Evolutionary conservation across 2,113 vertebrate genomes (phyloP).

Genomic region (Daboia siamensis): DNA sequence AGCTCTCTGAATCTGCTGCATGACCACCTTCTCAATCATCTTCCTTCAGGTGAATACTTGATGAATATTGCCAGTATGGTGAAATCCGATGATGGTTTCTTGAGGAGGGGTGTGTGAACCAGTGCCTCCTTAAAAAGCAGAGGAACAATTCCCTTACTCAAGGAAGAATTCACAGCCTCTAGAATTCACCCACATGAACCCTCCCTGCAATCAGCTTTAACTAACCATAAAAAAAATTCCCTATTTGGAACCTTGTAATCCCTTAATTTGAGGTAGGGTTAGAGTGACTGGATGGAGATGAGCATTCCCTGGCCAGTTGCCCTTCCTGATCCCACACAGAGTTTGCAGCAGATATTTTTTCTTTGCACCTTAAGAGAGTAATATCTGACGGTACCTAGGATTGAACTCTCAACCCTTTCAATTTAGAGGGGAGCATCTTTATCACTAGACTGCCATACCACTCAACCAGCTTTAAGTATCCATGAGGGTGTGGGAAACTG

Average conservation of each 20-base stretch:
- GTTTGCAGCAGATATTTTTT: not conserved
- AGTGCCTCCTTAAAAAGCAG: not conserved
- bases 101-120: not conserved
- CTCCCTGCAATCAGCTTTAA: not conserved
- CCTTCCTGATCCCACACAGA: not conserved
- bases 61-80: not conserved
- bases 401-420: not conserved
- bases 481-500: not conserved
- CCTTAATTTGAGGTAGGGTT: not conserved
- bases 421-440: not conserved
- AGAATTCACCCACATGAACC: not conserved
- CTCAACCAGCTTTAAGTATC: not conserved
- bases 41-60: not conserved
- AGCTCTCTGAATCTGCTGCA: not conserved
- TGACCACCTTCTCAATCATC: not conserved
- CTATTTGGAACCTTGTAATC: not conserved
- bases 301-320: not conserved
- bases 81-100: not conserved
- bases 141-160: not conserved
- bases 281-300: not conserved
- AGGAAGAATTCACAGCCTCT: not conserved
- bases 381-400: too few species aligned
- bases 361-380: not conserved
- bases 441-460: not conserved
- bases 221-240: not conserved